phyloP scores from a whole-genome alignment of 2,797 vertebrate species.

The Cyprinella venusta region DNA sequence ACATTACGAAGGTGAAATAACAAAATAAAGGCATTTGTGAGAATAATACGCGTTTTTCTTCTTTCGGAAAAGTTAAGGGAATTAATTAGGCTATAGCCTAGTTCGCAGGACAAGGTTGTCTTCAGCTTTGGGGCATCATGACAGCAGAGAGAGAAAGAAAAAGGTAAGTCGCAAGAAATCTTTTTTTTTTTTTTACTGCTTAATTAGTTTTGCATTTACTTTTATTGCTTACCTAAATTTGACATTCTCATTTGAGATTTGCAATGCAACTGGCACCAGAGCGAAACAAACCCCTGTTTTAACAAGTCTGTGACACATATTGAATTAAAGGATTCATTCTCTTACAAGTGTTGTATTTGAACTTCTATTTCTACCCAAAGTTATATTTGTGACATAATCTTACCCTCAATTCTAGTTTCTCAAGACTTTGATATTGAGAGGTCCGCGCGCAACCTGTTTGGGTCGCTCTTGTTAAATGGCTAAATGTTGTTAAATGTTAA shows the following conservation, averaged over 20 bases:
- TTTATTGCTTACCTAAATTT: not conserved
- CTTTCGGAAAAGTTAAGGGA: constrained; percentile 1
- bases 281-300: not conserved
- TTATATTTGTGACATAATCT: not conserved
- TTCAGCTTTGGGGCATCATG: constrained; percentile 51
- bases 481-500: too few relatives aligned
- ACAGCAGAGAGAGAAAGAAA: constrained; percentile 60
- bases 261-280: not conserved
- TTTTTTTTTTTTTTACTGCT: not conserved
- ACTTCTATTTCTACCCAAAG: not conserved
- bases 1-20: constrained; percentile 4
- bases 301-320: not conserved
- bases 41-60: not conserved
- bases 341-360: not conserved
- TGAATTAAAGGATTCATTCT: not conserved
- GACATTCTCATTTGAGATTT: constrained; percentile 1
- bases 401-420: not conserved
- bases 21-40: constrained; percentile 15
- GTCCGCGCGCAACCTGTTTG: not conserved
- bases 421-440: constrained; percentile 9
- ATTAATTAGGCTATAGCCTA: not conserved
- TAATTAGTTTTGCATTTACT: not conserved
- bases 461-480: not conserved
- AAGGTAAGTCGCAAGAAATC: constrained; percentile 44
- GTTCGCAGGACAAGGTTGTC: not conserved